Evolutionary conservation across 1,140 invertebrate genomes (phyloP), one percentile per base, ranked within the genome.

Genomic region (Babylonia areolata): DNA sequence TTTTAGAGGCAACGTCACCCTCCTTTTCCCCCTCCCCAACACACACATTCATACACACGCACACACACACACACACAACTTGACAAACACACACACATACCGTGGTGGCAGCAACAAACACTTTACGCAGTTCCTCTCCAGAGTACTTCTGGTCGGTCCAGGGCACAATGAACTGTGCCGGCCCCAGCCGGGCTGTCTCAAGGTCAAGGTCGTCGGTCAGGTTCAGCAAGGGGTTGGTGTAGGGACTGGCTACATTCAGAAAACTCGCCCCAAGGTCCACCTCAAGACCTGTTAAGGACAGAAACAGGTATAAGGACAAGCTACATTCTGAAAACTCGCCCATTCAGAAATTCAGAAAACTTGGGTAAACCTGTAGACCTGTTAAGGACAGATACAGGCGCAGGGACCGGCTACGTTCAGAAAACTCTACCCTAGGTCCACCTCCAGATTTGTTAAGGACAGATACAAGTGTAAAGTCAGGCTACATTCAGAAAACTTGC

Each of bases 211-310:
- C 78, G 78, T 86, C 69, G 31, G 87, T 87, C 78, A 91, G 37
- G 42, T 90, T 86, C n/a, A 90, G 83, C 37, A 91, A 54, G 2
- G 87, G 87, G 80, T 89, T 90, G 77, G 87, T 78, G 64, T 46
- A 84, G 33, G 86, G 89, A 20, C 79, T 82, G 42, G 39, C 81
- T 3, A 84, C 87, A 58, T 89, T 90, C 0, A 91, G 51, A 0
- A 86, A 64, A 17, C 80, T 69, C 6, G 82, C 89, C 51, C 90
- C 90, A n/a, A 91, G 40, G n/a, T 91, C 90, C n/a, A 88, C 89
- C 80, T 90, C 90, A 35, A 89, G 83, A 71, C 90, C 90, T 90
- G 78, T 11, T 75, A 80, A 37, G 71, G 12, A 51, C 28, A 87
- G 40, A n/a, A n/a, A n/a, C n/a, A n/a, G n/a, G n/a, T n/a, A n/a